These are phyloP conservation scores for Hirtodrosophila duncani DNA, from an alignment of 2,888 invertebrate genomes.

Conservation along the genomic window DNA sequence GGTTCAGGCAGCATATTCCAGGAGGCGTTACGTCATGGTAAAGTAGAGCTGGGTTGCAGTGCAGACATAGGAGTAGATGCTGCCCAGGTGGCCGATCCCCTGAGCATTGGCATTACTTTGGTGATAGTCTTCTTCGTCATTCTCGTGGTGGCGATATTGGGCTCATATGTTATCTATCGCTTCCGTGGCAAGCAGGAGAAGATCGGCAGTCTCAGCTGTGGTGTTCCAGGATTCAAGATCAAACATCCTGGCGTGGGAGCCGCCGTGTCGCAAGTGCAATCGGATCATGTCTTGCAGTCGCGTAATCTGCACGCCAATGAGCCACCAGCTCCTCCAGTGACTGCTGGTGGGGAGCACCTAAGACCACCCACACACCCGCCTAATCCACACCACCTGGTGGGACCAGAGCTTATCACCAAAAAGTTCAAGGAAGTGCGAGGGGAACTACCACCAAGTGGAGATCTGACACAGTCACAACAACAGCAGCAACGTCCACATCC, in stretches of 20 bases:
- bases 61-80: conserved; percentile 87
- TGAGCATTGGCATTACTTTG: conserved; percentile 94
- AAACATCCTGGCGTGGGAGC: conserved; percentile 85
- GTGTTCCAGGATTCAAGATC: conserved; percentile 85
- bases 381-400: conserved; percentile 89
- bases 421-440: conserved; percentile 91
- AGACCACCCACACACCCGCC: conserved; percentile 68
- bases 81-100: conserved; percentile 88
- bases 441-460: conserved; percentile 84
- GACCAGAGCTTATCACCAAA: conserved; percentile 91
- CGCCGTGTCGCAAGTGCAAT: conserved; percentile 83
- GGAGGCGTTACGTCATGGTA: conserved; percentile 85
- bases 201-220: conserved; percentile 83
- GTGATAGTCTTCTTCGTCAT: conserved; percentile 96
- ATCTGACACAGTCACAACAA: conserved; percentile 82
- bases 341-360: conserved; percentile 76
- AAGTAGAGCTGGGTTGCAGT: conserved; percentile 86
- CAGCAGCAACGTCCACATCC: conserved; percentile 92
- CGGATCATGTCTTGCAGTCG: conserved; percentile 84
- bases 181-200: conserved; percentile 92
- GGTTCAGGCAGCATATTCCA: conserved; percentile 91
- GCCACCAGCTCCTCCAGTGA: conserved; percentile 79
- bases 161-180: conserved; percentile 94
- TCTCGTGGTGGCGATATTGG: conserved; percentile 90
- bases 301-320: conserved; percentile 85